Conservation (phyloP, 2,888 invertebrate species). For the Protophormia terraenovae region DNA sequence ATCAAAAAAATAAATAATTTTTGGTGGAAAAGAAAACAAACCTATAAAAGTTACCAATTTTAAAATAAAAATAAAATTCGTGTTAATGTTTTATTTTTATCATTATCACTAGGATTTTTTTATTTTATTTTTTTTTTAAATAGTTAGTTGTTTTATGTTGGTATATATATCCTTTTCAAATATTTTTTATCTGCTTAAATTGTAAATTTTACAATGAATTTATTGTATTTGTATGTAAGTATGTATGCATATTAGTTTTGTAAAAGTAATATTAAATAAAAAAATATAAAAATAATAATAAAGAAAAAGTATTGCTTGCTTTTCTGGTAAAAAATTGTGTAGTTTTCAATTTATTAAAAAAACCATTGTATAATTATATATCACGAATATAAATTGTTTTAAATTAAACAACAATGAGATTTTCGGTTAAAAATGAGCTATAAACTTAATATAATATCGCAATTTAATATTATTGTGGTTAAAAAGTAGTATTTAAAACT, state of each 20-base stretch:
- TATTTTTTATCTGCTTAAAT: constrained; percentile 68
- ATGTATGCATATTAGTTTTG: constrained; percentile 24
- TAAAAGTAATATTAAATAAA: constrained; percentile 9
- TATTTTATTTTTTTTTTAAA: constrained; percentile 50
- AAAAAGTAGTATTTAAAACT: too few relatives aligned
- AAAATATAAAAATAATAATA: neutral
- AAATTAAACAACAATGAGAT: neutral
- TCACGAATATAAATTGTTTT: neutral
- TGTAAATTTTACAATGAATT: constrained; percentile 38
- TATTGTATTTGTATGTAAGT: constrained; percentile 17
- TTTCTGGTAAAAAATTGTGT: neutral
- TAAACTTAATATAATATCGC: too few relatives aligned
- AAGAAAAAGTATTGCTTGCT: neutral
- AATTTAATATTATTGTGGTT: too few relatives aligned
- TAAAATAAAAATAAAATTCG: constrained; percentile 55
- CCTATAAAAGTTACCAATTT: constrained; percentile 42
- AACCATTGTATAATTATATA: neutral
- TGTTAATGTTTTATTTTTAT: constrained; percentile 50
- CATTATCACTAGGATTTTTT: constrained; percentile 60
- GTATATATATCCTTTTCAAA: constrained; percentile 51
- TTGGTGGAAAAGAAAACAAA: constrained; percentile 13
- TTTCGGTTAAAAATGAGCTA: neutral
- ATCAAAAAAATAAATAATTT: neutral
- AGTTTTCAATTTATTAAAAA: neutral
- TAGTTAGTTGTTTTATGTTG: constrained; percentile 5